phyloP scores from a whole-genome alignment of 2,113 vertebrate species.

The Saccopteryx leptura region DNA sequence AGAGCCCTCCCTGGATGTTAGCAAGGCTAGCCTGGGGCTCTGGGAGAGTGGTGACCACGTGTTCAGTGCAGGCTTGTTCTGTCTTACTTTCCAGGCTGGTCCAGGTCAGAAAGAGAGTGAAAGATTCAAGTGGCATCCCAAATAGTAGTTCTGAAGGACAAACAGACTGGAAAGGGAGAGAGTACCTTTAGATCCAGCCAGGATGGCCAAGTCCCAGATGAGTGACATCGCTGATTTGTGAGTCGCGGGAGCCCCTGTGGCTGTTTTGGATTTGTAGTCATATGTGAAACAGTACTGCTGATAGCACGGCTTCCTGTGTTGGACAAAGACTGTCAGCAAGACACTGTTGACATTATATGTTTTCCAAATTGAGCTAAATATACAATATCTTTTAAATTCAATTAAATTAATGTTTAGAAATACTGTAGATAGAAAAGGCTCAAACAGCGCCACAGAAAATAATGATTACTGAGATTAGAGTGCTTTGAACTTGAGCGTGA shows the following conservation, averaged over 20 bases:
- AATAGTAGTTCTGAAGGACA: background rate
- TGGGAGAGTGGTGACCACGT: background rate
- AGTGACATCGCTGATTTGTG: background rate
- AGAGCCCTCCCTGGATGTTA: background rate
- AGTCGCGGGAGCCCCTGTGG: background rate
- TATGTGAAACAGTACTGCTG: background rate
- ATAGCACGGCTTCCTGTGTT: background rate
- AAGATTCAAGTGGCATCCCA: background rate
- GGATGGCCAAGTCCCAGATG: background rate
- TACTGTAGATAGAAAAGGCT: background rate
- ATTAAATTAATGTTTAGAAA: constrained; percentile 43
- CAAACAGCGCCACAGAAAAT: background rate
- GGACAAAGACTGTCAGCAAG: constrained; percentile 12
- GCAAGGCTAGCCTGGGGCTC: background rate
- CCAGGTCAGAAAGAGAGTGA: background rate
- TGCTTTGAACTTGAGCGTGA: background rate
- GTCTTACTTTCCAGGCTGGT: background rate
- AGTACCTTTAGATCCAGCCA: background rate
- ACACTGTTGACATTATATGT: background rate
- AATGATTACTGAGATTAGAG: background rate
- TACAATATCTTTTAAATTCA: background rate
- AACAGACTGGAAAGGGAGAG: background rate
- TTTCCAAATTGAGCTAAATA: background rate
- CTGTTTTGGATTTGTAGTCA: background rate
- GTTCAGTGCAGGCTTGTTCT: background rate